phyloP scores from a whole-genome alignment of 1,140 invertebrate genomes.

The Hycleus phaleratus region DNA sequence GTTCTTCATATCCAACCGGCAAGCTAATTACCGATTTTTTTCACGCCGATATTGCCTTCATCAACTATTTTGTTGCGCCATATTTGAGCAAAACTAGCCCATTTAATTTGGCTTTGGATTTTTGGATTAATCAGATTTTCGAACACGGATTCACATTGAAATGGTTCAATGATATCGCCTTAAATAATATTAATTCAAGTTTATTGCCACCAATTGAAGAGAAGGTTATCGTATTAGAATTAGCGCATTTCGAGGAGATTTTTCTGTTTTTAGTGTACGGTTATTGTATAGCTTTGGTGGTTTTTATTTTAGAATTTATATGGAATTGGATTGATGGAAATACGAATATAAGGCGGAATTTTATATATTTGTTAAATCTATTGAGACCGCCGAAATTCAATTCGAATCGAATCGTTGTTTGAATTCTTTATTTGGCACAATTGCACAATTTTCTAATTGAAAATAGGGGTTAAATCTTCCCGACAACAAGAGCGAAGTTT shows the following conservation, averaged over 20 bases:
- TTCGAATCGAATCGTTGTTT: too few species aligned
- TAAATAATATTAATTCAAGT: not conserved
- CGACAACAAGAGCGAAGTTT: too few species aligned
- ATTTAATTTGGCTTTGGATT: not conserved
- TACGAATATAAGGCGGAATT: not conserved
- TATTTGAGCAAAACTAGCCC: not conserved
- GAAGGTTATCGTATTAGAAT: not conserved
- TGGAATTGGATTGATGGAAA: not conserved
- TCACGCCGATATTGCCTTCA: not conserved
- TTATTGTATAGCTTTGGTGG: not conserved
- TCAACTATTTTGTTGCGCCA: not conserved
- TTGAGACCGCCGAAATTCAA: conserved; percentile 1
- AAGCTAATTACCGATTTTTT: not conserved
- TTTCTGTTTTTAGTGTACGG: conserved; percentile 1
- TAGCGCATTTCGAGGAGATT: conserved; percentile 11
- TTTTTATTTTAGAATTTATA: conserved; percentile 1
- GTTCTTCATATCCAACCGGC: not conserved
- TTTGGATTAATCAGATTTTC: conserved; percentile 2
- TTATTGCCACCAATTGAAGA: conserved; percentile 3
- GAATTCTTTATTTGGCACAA: too few species aligned
- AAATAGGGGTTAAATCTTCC: too few species aligned
- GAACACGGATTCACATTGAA: conserved; percentile 5
- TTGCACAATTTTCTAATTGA: too few species aligned
- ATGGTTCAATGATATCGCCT: not conserved
- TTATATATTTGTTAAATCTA: not conserved